Percentiles rank a stretch among this genome's conserved stretches.
These are phyloP conservation scores for Bothrops alternatus DNA, from an alignment of 2,797 vertebrate species.

Conservation along the genomic window DNA sequence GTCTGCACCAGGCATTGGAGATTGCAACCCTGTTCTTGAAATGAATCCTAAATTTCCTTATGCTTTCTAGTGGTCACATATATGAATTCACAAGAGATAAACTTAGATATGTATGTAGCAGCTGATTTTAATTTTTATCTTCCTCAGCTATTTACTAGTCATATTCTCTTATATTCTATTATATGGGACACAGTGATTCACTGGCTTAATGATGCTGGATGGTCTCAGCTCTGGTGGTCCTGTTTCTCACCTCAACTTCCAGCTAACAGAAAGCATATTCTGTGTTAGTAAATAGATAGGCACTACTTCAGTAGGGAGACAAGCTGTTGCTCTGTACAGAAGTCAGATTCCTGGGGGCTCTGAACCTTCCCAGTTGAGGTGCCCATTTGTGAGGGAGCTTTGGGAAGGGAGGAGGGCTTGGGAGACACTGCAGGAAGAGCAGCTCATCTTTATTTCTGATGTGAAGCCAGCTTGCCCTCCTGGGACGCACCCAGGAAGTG, in stretches of 20 bases:
- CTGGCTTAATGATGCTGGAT: neutral
- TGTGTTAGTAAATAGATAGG: neutral
- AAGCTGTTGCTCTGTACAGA: neutral
- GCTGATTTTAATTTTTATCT: neutral
- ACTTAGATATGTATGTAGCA: neutral
- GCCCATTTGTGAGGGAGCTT: neutral
- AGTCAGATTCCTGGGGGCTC: neutral
- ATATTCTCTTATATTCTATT: neutral
- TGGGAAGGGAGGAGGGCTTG: neutral
- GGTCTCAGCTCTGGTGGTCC: neutral
- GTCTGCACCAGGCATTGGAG: neutral
- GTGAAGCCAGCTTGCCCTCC: neutral
- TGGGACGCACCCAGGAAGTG: neutral
- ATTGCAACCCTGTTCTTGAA: neutral
- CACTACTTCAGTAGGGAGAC: neutral
- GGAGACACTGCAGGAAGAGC: too few species aligned
- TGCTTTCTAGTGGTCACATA: neutral
- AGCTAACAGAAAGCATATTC: neutral
- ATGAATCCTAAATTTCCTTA: neutral
- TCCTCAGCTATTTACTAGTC: too few species aligned
- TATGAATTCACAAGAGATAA: neutral
- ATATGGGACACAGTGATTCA: neutral
- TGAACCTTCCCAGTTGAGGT: neutral
- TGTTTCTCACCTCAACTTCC: neutral
- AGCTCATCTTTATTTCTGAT: neutral